phyloP scores from a whole-genome alignment of 2,888 invertebrate genomes.

The Azorinus chamasolen region DNA sequence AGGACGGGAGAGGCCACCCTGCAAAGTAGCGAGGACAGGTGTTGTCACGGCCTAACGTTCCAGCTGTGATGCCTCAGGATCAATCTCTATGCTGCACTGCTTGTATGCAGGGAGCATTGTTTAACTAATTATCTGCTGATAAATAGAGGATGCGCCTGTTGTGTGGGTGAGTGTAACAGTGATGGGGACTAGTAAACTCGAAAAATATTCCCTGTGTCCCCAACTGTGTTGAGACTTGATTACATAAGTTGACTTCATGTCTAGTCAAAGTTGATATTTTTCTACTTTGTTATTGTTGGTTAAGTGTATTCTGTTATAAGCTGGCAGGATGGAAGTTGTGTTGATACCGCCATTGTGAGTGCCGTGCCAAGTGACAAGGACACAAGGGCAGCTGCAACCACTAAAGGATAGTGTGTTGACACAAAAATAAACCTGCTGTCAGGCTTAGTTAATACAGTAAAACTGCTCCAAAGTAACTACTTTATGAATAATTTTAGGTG shows the following conservation, averaged over 20 bases:
- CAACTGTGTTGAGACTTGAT: conserved; percentile 8
- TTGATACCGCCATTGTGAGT: background rate
- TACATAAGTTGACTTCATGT: conserved; percentile 51
- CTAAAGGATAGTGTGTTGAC: background rate
- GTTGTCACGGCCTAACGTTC: too few species aligned
- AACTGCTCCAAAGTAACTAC: too few species aligned
- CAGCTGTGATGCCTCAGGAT: too few species aligned
- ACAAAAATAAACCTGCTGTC: background rate
- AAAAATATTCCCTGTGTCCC: too few species aligned
- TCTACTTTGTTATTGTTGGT: conserved; percentile 71
- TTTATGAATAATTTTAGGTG: too few species aligned
- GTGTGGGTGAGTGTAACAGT: too few species aligned
- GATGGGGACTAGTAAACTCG: too few species aligned
- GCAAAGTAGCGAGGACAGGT: background rate
- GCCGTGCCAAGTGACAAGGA: conserved; percentile 1
- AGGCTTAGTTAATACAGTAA: background rate
- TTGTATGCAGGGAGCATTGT: conserved; percentile 52
- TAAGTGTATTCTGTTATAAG: conserved; percentile 62
- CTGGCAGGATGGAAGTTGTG: conserved; percentile 29
- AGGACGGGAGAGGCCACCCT: background rate
- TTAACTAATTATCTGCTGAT: background rate
- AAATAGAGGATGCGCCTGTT: too few species aligned
- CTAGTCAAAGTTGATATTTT: conserved; percentile 71
- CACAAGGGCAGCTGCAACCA: conserved; percentile 16
- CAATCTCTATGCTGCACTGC: conserved; percentile 43